Evolutionary conservation across 2,888 invertebrate genomes (phyloP), one percentile per base, ranked within the genome.

Genomic region (Nudaria mundana): DNA sequence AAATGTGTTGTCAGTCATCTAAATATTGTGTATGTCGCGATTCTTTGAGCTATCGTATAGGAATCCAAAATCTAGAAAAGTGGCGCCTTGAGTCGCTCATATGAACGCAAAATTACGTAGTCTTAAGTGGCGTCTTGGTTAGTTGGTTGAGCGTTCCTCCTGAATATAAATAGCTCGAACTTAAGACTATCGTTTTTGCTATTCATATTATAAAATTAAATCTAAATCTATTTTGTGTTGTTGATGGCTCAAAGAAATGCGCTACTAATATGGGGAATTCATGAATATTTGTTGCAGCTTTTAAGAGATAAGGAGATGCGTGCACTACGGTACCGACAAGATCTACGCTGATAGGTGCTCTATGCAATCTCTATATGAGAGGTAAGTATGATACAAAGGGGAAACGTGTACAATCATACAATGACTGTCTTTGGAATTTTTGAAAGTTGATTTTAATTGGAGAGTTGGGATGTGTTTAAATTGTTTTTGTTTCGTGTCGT

Each of bases 251-350:
- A 63, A 61, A 75, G 82, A 77, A 78, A 69, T 73, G 57, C 73
- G 57, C 67, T 75, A 74, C 76, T 74, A 67, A 61, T 66, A 73
- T 68, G 87, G 88, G 88, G 87, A 84, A 86, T 77, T 71, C 84
- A 61, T 81, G 88, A 86, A 88, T 87, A 88, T 87, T 87, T 87
- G 85, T 88, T 88, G 73, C 88, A 88, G 88, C 81, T 83, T 81
- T 71, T 87, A 82, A 75, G 74, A 74, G 76, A 76, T 79, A 80
- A 76, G 84, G 79, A 73, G 82, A 75, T 63, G 71, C 73, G 70
- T 68, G 59, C 55, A 56, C 71, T 65, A 63, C 77, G 71, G 70
- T 78, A 76, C 65, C 69, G 59, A 53, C 62, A 60, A 63, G 66
- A 64, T 74, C 71, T 70, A 56, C 72, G 71, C 65, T 69, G 66